Percentiles rank a stretch among this genome's conserved stretches.
Conservation (phyloP, 2,888 invertebrate species). For the Saturnia pavonia region DNA sequence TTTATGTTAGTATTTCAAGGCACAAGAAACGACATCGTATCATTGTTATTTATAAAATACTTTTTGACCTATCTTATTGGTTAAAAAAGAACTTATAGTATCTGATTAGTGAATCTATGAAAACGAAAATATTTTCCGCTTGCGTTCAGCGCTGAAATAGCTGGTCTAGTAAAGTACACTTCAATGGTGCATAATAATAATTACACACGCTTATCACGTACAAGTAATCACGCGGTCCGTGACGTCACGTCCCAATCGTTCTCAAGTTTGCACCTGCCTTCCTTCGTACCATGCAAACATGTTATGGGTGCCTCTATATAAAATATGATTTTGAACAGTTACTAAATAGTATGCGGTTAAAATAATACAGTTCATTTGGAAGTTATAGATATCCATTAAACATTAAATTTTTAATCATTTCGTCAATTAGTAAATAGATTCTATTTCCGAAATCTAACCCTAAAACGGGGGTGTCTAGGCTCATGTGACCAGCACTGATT, state of each 20-base stretch:
- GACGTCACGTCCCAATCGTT: slow-evolving; percentile 57
- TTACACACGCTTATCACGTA: slow-evolving; percentile 58
- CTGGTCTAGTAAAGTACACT: not conserved
- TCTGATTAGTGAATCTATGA: not conserved
- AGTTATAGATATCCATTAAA: slow-evolving; percentile 7
- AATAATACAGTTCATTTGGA: not conserved
- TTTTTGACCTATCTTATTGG: too few relatives aligned
- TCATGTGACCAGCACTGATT: slow-evolving; percentile 31
- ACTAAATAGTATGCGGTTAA: not conserved
- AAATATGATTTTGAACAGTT: not conserved
- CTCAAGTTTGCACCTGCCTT: slow-evolving; percentile 57
- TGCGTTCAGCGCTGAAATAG: not conserved
- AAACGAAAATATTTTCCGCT: not conserved
- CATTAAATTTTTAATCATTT: slow-evolving; percentile 19
- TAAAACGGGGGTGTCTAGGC: slow-evolving; percentile 34
- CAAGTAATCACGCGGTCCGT: slow-evolving; percentile 50
- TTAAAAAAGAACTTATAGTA: not conserved
- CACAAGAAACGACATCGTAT: not conserved
- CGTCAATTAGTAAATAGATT: slow-evolving; percentile 26
- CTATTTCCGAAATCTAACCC: slow-evolving; percentile 28
- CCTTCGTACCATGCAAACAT: not conserved
- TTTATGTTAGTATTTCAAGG: not conserved
- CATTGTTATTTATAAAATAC: not conserved
- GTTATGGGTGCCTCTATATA: not conserved
- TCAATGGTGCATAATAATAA: slow-evolving; percentile 24